These are phyloP conservation scores for Cossypha dichroa DNA, from an alignment of 2,797 vertebrate species.

Conservation along the genomic window DNA sequence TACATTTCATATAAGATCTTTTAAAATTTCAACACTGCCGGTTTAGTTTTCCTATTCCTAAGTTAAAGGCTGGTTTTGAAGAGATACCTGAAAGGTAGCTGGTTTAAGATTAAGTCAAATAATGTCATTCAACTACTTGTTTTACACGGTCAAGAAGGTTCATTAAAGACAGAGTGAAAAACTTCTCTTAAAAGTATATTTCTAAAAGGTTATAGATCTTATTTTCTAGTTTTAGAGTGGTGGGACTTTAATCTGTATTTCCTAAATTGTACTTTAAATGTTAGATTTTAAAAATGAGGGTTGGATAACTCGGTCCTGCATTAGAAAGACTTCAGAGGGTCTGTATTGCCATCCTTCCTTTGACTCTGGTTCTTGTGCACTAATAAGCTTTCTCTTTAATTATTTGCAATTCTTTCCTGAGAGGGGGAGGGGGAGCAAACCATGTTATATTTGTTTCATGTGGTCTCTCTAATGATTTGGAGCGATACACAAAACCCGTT, in stretches of 20 bases:
- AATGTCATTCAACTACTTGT: not conserved
- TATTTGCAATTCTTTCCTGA: not conserved
- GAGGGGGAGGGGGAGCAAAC: not conserved
- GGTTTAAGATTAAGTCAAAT: not conserved
- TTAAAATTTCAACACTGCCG: not conserved
- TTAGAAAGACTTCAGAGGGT: not conserved
- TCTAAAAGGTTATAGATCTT: not conserved
- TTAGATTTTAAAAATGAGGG: not conserved
- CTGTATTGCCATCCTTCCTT: not conserved
- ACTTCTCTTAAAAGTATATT: not conserved
- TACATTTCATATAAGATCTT: not conserved
- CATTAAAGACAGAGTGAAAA: not conserved
- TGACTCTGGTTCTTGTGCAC: not conserved
- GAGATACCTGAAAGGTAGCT: not conserved
- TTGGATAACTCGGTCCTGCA: not conserved
- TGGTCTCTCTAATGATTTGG: not conserved
- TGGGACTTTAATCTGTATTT: not conserved
- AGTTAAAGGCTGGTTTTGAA: not conserved
- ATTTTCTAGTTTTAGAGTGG: not conserved
- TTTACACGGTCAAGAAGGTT: not conserved
- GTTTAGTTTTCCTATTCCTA: not conserved
- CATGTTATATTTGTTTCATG: not conserved
- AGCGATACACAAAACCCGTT: not conserved
- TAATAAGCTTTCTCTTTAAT: not conserved
- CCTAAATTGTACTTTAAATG: not conserved